Evolutionary conservation across 2,113 vertebrate species (phyloP), one percentile per base, ranked within the genome.

Genomic region (Ophthalmolycus amberensis): DNA sequence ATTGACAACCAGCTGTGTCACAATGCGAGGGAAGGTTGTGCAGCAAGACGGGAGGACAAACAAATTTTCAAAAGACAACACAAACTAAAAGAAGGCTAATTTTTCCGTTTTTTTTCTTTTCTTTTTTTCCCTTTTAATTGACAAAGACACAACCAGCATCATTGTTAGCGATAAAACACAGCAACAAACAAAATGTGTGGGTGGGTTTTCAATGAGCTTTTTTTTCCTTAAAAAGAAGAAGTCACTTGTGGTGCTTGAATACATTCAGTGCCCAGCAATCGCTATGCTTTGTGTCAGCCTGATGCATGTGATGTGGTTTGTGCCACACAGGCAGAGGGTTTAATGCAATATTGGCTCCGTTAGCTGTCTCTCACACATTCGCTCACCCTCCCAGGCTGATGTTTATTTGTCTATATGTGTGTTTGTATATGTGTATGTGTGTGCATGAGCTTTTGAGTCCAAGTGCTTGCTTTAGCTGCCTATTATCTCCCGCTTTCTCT

Each of bases 231-330:
- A 85, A 87, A 82, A 85, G 67, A 91, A 84, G 85, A 93, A 94
- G 94, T 91, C 93, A 93, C 93, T 94, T 92, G 88, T 87, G 93
- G 94, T 94, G 92, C 90, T 93, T 91, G 85, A 85, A 92, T 94
- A 93, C 93, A 93, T 95, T 94, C 88, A 80, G 83, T 91, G 89
- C 84, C 86, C 90, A 90, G 87, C 71, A 70, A 83, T 85, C 34
- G 22, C 69, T 87, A 60, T 29, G 62, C 73, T 76, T 81, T 58
- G 29, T 80, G 68, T 84, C 77, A 62, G 75, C 68, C 58, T 65
- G 79, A 88, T 56, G 86, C n/a, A 56, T 79, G 86, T 48, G 63
- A 81, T 83, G 90, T 73, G 76, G 79, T 90, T 80, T 88, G 84
- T 84, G 80, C 87, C 76, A 82, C 70, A 71, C 78, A 84, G 85